Conservation (phyloP, 1,140 invertebrate genomes). For the Heliconius melpomene region DNA sequence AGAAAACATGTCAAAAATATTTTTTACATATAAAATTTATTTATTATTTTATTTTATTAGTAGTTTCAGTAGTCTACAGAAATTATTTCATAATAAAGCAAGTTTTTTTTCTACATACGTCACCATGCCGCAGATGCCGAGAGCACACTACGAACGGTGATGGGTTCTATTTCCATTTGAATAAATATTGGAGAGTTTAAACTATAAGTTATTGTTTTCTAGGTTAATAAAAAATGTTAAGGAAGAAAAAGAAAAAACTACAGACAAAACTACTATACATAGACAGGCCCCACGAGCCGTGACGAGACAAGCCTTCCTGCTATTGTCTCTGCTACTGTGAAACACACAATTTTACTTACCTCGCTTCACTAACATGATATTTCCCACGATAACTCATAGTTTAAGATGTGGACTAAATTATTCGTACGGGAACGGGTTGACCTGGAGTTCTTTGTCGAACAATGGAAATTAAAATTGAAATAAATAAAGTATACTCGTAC, state of each 20-base stretch:
- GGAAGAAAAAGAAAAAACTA: neutral
- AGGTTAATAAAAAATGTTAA: too few species aligned
- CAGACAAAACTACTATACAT: constrained; percentile 45
- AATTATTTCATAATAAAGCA: too few species aligned
- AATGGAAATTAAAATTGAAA: neutral
- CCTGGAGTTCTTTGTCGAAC: neutral
- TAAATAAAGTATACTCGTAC: neutral
- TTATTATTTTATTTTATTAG: too few species aligned
- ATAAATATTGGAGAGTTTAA: too few species aligned
- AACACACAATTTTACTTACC: neutral
- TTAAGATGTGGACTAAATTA: neutral
- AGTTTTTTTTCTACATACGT: too few species aligned
- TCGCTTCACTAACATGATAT: constrained; percentile 12
- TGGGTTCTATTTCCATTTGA: too few species aligned
- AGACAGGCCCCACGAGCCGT: constrained; percentile 50
- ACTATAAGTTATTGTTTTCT: too few species aligned
- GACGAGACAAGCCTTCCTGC: constrained; percentile 61
- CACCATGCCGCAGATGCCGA: too few species aligned
- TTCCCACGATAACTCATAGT: constrained; percentile 12
- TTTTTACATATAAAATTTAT: too few species aligned
- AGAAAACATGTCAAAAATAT: too few species aligned
- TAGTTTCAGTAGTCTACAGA: too few species aligned
- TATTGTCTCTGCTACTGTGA: constrained; percentile 54
- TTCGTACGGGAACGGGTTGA: neutral
- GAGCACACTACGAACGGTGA: too few species aligned